These are phyloP conservation scores for Labeo calbasu DNA, from an alignment of 2,797 vertebrate species.

Conservation along the genomic window DNA sequence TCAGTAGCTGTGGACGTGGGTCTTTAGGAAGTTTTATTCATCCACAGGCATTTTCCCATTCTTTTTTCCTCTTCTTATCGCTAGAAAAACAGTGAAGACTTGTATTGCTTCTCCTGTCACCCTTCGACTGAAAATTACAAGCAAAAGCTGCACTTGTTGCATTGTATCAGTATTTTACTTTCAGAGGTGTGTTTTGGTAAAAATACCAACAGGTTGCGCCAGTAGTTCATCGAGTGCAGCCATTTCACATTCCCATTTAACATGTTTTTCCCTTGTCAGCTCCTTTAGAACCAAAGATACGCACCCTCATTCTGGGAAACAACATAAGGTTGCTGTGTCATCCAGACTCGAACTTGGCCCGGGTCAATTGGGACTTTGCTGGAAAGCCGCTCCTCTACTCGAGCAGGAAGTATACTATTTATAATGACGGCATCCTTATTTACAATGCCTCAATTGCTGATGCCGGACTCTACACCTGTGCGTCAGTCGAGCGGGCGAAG, in stretches of 20 bases:
- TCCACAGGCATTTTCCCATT: too few species aligned
- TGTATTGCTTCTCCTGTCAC: too few species aligned
- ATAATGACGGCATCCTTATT: conserved; percentile 70
- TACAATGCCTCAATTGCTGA: conserved; percentile 63
- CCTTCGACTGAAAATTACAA: too few species aligned
- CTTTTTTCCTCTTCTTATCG: too few species aligned
- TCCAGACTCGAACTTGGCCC: conserved; percentile 76
- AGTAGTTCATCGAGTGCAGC: too few species aligned
- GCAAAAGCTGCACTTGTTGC: too few species aligned
- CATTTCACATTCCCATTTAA: background rate
- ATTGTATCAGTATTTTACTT: too few species aligned
- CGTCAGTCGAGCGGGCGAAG: conserved; percentile 69
- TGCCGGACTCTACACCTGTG: conserved; percentile 72
- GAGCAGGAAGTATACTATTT: conserved; percentile 72
- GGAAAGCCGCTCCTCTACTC: conserved; percentile 64
- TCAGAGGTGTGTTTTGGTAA: too few species aligned
- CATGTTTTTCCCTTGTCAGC: conserved; percentile 59
- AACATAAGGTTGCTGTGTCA: conserved; percentile 72
- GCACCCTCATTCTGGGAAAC: conserved; percentile 68
- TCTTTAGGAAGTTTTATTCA: too few species aligned
- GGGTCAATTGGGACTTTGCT: conserved; percentile 72
- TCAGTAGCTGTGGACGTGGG: too few species aligned
- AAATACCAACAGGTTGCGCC: too few species aligned
- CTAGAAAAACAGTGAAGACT: too few species aligned
- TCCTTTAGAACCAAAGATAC: conserved; percentile 59